Percentiles rank a stretch among this genome's conserved stretches.
Evolutionary conservation across 2,888 invertebrate species (phyloP).

Genomic region (Amitus sp.): DNA sequence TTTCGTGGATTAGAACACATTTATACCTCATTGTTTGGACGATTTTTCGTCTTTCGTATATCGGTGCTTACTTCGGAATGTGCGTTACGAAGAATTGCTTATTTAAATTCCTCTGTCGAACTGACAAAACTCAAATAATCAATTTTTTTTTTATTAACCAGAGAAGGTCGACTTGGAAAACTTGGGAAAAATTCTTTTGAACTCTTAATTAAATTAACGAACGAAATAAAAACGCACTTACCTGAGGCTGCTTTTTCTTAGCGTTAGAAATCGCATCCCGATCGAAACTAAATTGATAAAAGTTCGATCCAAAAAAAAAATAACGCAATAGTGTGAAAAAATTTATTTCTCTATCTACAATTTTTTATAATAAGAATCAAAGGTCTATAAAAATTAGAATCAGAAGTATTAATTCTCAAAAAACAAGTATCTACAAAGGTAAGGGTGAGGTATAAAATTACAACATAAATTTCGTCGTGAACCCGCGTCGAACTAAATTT

Average conservation of each 20-base stretch:
- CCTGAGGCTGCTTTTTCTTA: neutral
- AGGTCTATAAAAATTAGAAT: constrained; percentile 3
- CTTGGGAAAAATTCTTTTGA: no score
- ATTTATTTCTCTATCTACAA: constrained; percentile 9
- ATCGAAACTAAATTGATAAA: neutral
- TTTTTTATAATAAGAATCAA: constrained; percentile 9
- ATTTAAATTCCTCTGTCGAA: no score
- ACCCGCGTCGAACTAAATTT: neutral
- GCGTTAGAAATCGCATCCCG: no score
- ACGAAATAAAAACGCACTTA: neutral
- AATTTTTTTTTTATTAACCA: no score
- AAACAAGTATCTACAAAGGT: constrained; percentile 4
- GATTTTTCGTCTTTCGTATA: neutral
- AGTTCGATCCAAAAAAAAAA: neutral
- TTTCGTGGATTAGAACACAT: neutral
- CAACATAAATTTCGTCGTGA: constrained; percentile 3
- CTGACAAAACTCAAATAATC: no score
- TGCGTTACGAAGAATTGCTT: neutral
- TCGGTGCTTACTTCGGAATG: neutral
- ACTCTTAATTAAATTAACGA: neutral
- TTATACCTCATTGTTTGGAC: neutral
- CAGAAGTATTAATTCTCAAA: neutral
- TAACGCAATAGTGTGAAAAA: constrained; percentile 4
- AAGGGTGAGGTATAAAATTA: neutral
- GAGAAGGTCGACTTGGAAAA: no score